Evolutionary conservation across 2,113 vertebrate species (phyloP), one percentile per base, ranked within the genome.

Genomic region (Arothron firmamentum): DNA sequence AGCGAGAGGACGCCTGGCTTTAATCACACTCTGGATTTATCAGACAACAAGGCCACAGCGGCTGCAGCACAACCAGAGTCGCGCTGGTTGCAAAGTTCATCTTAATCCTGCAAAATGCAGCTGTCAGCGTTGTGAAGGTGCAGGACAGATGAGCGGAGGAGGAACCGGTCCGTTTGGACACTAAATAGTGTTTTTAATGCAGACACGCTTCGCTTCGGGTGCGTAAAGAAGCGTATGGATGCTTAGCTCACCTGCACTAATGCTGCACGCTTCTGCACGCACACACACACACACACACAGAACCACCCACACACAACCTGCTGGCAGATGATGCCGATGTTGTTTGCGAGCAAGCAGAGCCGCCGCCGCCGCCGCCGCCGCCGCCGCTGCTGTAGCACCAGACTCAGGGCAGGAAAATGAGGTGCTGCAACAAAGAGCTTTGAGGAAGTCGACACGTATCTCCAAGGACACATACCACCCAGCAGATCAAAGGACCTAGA

Each of bases 381-480:
- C 43, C 11, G 62, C 63, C 72, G 62, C 31, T 65, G 75, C 74
- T 68, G 66, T 43, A 23, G 70, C 58, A 57, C 62, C 57, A 62
- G 78, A 75, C 56, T 74, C 78, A 50, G 77, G 41, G 71, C 56
- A 78, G 77, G 78, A 76, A 85, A 87, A 87, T 79, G 78, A 88
- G 80, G 76, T 72, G 73, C 58, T 50, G 82, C 75, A 79, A 86
- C 80, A 85, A 85, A 85, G 84, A 82, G 82, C 80, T 85, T 81
- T 79, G 83, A 83, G 75, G 79, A 87, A 80, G 79, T 65, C 74
- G 83, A 86, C 80, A 31, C 61, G 60, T 83, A 86, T 89, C 86
- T 88, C 86, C 88, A 89, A 89, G 88, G 88, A 88, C 88, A 87
- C 88, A 87, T 85, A 85, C 82, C 88, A 80, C 85, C 88, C 85